Percentiles rank a stretch among this genome's conserved stretches.
These are phyloP conservation scores for Pomatorhinus ruficollis DNA, from an alignment of 2,113 vertebrate species.

Conservation along the genomic window DNA sequence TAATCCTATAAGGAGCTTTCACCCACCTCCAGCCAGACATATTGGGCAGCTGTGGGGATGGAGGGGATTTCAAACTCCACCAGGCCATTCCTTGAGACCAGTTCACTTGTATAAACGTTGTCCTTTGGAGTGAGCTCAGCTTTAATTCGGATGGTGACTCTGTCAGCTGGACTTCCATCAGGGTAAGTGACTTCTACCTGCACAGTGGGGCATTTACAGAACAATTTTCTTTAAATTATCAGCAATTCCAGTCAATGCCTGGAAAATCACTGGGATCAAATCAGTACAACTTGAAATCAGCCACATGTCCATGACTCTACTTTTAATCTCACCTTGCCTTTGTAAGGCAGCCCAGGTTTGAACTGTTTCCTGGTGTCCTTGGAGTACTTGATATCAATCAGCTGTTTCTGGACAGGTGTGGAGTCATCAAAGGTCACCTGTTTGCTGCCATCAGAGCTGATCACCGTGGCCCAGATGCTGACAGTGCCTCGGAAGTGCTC, in stretches of 20 bases:
- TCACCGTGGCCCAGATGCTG: constrained; percentile 88
- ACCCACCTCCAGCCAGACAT: constrained; percentile 94
- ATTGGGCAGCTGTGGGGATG: constrained; percentile 89
- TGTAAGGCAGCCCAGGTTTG: constrained; percentile 90
- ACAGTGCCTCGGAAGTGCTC: constrained; percentile 91
- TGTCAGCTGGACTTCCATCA: constrained; percentile 87
- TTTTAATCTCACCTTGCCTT: constrained; percentile 82
- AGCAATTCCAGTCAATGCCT: background rate
- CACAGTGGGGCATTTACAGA: background rate
- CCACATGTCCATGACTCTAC: fast-evolving
- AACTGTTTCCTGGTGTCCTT: constrained; percentile 92
- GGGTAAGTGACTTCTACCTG: constrained; percentile 92
- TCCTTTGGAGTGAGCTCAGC: constrained; percentile 90
- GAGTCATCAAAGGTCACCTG: constrained; percentile 90
- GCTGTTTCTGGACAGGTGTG: constrained; percentile 88
- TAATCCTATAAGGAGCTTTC: constrained; percentile 52
- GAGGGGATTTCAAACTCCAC: constrained; percentile 91
- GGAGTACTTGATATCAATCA: constrained; percentile 91
- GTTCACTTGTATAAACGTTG: constrained; percentile 87
- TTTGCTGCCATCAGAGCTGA: constrained; percentile 82
- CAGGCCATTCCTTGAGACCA: constrained; percentile 81
- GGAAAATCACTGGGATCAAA: background rate
- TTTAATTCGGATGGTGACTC: constrained; percentile 86
- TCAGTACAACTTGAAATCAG: background rate
- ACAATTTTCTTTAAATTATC: background rate